A percentile compares a stretch with the other conserved stretches of the same genome.
Conservation (phyloP, 2,797 vertebrate species). For the Bradypus variegatus region DNA sequence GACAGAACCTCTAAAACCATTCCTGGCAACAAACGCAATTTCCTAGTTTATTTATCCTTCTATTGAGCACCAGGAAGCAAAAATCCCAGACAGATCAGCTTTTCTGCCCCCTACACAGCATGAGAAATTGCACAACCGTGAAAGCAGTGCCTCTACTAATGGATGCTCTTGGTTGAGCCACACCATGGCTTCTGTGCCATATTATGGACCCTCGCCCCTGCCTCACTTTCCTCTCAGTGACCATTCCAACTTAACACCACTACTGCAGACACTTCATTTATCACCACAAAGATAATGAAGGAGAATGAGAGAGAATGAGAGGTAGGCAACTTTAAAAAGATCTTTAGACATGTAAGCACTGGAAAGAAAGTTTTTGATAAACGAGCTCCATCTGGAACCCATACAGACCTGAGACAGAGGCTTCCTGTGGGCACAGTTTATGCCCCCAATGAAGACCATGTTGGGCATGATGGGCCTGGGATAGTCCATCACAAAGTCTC, state of each 20-base stretch:
- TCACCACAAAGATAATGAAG: neutral
- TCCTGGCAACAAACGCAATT: neutral
- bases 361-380: neutral
- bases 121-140: neutral
- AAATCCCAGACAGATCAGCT: no score
- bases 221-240: neutral
- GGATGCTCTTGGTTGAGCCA: neutral
- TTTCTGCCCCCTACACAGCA: neutral
- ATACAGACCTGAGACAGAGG: constrained; percentile 76
- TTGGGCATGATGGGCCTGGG: constrained; percentile 85
- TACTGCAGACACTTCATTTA: no score
- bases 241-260: neutral
- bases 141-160: neutral
- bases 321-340: neutral
- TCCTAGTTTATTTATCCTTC: neutral
- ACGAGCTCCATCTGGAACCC: neutral
- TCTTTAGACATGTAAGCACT: neutral
- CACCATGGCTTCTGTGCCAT: neutral
- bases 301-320: neutral
- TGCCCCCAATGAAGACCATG: constrained; percentile 78
- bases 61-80: neutral
- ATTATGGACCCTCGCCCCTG: neutral
- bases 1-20: neutral
- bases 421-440: constrained; percentile 78
- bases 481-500: constrained; percentile 77